phyloP scores from a whole-genome alignment of 2,797 vertebrate species.

The Huso huso region DNA sequence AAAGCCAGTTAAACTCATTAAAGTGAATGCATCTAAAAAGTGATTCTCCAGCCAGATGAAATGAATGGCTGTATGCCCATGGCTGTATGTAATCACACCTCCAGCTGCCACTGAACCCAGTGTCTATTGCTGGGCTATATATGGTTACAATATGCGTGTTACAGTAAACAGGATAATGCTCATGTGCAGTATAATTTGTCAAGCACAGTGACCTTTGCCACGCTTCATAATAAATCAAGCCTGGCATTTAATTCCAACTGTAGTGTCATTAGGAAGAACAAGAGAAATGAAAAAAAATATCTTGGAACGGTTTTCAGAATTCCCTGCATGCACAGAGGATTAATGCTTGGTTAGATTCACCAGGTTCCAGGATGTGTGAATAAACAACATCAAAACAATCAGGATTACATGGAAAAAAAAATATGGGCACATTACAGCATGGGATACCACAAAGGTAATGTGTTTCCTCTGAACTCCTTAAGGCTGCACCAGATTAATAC shows the following conservation, averaged over 20 bases:
- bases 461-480: no score
- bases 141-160: conserved; percentile 49
- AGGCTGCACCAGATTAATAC: no score
- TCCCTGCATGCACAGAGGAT: no score
- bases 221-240: not conserved
- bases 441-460: no score
- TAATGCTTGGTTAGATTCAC: no score
- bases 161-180: conserved; percentile 21
- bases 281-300: not conserved
- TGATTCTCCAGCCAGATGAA: not conserved
- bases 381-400: no score
- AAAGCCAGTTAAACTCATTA: no score
- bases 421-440: no score
- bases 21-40: no score
- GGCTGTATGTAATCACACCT: conserved; percentile 12
- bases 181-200: conserved; percentile 47
- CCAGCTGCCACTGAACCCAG: conserved; percentile 26
- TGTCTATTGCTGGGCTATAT: conserved; percentile 50
- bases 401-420: no score
- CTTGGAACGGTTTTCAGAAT: no score
- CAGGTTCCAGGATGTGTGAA: no score
- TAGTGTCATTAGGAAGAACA: not conserved
- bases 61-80: not conserved
- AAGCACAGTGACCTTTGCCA: conserved; percentile 30
- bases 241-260: not conserved